Evolutionary conservation across 2,797 vertebrate genomes (phyloP).

Genomic region (Geotrypetes seraphini): DNA sequence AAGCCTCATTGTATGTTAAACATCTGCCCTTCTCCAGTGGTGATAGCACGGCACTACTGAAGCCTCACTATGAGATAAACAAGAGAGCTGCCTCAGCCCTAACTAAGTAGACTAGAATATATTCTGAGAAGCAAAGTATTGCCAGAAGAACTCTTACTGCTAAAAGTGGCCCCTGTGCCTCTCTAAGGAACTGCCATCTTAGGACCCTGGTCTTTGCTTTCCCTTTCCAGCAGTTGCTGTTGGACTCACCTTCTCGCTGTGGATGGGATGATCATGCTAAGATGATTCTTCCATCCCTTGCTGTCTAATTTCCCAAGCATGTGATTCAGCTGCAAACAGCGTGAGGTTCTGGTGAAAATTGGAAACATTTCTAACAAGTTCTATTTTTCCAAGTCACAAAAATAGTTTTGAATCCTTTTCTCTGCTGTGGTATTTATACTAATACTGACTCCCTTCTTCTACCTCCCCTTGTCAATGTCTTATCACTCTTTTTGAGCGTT

Average conservation of each 20-base stretch:
- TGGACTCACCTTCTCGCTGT: slow-evolving; percentile 23
- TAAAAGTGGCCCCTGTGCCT: background rate
- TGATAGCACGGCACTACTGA: background rate
- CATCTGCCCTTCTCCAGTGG: too few species aligned
- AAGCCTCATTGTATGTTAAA: too few species aligned
- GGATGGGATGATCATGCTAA: background rate
- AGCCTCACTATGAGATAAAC: background rate
- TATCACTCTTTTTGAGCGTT: background rate
- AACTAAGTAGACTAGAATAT: background rate
- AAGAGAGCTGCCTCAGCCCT: background rate
- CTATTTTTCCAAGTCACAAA: fast-evolving
- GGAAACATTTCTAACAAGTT: slow-evolving; percentile 30
- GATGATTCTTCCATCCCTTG: background rate
- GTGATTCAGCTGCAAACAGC: slow-evolving; percentile 12
- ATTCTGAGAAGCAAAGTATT: too few species aligned
- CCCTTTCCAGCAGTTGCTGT: background rate
- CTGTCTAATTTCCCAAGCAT: fast-evolving
- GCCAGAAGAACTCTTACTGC: too few species aligned
- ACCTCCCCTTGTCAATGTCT: slow-evolving; percentile 28
- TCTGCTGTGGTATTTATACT: background rate
- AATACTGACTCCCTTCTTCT: slow-evolving; percentile 33
- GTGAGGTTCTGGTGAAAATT: slow-evolving; percentile 7
- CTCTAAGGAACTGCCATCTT: fast-evolving
- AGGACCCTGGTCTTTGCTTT: background rate
- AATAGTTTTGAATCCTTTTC: background rate